Evolutionary conservation across 35 echinoderm and acorn worm species (phyloP), one percentile per base, ranked within the genome.

Genomic region (Acanthaster planci): DNA sequence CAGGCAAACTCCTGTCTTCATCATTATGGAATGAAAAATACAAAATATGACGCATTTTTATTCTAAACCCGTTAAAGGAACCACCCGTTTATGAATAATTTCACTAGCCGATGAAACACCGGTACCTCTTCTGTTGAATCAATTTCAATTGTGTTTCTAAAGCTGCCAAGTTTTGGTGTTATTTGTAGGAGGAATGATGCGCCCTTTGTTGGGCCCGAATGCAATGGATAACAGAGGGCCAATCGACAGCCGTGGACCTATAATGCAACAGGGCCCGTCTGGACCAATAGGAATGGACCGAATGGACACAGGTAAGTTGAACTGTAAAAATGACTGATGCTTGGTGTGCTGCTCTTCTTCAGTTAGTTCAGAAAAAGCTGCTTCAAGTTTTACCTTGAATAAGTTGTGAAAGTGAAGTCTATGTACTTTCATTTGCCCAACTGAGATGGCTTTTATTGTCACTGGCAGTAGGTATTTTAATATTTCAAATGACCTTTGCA

Each of bases 271-370:
- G 15, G 64, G 30, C 64, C 64, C 64, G 26, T 26, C 18, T 26
- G 34, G 34, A 26, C 64, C 26, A 72, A 72, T 72, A 26, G 64
- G 64, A 7, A 72, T 72, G 64, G 64, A 72, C 29, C 18, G 64
- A 26, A 72, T 72, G 64, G 64, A 72, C 18, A 72, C 64, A 72
- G 64, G 64, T 72, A 72, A 21, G 23, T 10, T 72, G 64, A 16
- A 72, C 10, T 72, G 12, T 47, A 4, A 47, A 47, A 47, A 47
- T 12, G 12, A 47, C 4, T 47, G 12, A 6, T 47, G 4, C 21
- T 60, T 2, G 7, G 57, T 21, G 10, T 55, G 52, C 21, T 55
- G 10, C 10, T 55, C 10, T 55, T 14, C 0, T 55, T 55, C 52
- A 55, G 10, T 55, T n/a, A n/a, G n/a, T n/a, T n/a, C n/a, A n/a